phyloP scores from a whole-genome alignment of 2,797 vertebrate species.

The Dicrostonyx torquatus region DNA sequence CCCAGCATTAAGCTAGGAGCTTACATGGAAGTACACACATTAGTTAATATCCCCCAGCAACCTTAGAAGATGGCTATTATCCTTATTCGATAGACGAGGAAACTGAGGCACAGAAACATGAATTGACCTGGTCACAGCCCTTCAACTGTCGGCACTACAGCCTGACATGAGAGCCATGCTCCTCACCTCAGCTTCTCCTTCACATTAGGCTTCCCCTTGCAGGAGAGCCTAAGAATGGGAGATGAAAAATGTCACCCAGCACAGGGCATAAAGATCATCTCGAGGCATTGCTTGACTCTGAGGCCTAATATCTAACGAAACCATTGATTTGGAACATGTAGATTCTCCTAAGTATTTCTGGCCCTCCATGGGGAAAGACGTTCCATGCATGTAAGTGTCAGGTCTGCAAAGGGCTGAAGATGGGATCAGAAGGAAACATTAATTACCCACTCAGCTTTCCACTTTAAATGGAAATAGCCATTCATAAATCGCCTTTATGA shows the following conservation, averaged over 20 bases:
- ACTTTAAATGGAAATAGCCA: conserved; percentile 79
- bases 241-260: background rate
- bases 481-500: conserved; percentile 75
- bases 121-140: background rate
- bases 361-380: background rate
- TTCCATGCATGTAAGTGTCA: conserved; percentile 26
- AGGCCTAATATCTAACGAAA: background rate
- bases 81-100: conserved; percentile 14
- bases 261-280: background rate
- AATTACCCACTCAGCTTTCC: conserved; percentile 76
- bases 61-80: background rate
- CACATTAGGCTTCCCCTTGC: background rate
- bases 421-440: conserved; percentile 67
- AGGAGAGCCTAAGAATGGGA: background rate
- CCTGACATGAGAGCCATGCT: background rate
- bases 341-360: conserved; percentile 33
- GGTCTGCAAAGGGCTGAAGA: conserved; percentile 54
- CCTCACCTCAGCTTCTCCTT: background rate
- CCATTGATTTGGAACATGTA: conserved; percentile 3
- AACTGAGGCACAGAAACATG: background rate
- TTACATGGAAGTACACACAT: background rate
- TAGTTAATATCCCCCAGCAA: background rate
- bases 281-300: background rate
- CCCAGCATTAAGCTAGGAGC: background rate
- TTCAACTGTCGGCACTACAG: background rate